Evolutionary conservation across 2,113 vertebrate genomes (phyloP).

Genomic region (Ia io): DNA sequence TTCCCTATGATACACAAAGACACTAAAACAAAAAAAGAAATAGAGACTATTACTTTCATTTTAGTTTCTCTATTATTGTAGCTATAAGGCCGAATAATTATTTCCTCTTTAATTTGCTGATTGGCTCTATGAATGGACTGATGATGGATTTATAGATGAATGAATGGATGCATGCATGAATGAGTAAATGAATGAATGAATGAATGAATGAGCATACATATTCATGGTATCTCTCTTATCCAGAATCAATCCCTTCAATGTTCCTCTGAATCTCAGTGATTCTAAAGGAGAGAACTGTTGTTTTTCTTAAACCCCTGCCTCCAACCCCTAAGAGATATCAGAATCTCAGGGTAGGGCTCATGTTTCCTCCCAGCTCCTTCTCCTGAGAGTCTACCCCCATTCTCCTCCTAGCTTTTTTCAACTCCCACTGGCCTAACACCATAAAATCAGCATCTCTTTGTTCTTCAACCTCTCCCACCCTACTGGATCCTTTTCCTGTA

Average conservation of each 20-base stretch:
- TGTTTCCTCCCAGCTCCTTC: background rate
- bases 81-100: background rate
- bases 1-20: background rate
- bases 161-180: background rate
- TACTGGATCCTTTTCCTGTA: background rate
- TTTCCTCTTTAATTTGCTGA: constrained; percentile 9
- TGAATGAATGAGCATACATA: background rate
- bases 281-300: background rate
- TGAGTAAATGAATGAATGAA: too few species aligned
- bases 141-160: background rate
- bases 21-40: constrained; percentile 4
- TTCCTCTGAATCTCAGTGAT: background rate
- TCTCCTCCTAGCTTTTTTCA: background rate
- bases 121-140: background rate
- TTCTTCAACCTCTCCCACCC: background rate
- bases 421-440: background rate
- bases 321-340: background rate
- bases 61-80: constrained; percentile 18
- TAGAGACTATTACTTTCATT: background rate
- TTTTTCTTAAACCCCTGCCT: background rate
- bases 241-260: background rate
- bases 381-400: background rate
- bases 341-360: background rate
- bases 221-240: background rate
- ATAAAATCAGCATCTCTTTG: background rate